Conservation (phyloP, 2,113 vertebrate species). For the Lipotes vexillifer region DNA sequence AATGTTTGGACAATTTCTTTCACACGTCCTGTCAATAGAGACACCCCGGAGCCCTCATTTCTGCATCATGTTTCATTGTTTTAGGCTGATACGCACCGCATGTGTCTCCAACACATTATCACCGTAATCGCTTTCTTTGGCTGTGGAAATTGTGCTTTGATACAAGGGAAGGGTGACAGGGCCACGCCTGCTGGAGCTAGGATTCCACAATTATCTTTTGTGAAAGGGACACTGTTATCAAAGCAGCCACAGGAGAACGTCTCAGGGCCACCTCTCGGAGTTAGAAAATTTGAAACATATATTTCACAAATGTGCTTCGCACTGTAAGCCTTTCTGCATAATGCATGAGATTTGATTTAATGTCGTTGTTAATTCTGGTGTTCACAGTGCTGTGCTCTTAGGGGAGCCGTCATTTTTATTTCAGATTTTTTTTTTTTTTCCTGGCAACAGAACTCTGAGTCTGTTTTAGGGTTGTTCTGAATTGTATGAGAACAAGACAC, state of each 20-base stretch:
- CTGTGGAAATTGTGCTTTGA: constrained; percentile 72
- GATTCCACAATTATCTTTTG: constrained; percentile 64
- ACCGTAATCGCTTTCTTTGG: constrained; percentile 63
- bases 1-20: constrained; percentile 42
- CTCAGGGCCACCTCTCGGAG: constrained; percentile 70
- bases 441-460: background rate
- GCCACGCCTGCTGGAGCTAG: constrained; percentile 25
- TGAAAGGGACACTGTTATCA: constrained; percentile 74
- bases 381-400: background rate
- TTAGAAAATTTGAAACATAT: constrained; percentile 71
- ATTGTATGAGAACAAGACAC: background rate
- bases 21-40: background rate
- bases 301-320: constrained; percentile 57
- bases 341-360: constrained; percentile 75
- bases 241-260: constrained; percentile 69
- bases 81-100: constrained; percentile 51
- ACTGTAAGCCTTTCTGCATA: constrained; percentile 71
- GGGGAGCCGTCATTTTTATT: background rate
- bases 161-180: constrained; percentile 46
- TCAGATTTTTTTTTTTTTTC: background rate
- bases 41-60: constrained; percentile 48
- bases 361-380: constrained; percentile 55
- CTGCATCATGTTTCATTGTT: constrained; percentile 62
- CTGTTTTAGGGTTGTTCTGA: background rate
- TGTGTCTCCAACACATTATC: constrained; percentile 59